phyloP scores from a whole-genome alignment of 2,888 invertebrate genomes.

The Stomorhina lunata region DNA sequence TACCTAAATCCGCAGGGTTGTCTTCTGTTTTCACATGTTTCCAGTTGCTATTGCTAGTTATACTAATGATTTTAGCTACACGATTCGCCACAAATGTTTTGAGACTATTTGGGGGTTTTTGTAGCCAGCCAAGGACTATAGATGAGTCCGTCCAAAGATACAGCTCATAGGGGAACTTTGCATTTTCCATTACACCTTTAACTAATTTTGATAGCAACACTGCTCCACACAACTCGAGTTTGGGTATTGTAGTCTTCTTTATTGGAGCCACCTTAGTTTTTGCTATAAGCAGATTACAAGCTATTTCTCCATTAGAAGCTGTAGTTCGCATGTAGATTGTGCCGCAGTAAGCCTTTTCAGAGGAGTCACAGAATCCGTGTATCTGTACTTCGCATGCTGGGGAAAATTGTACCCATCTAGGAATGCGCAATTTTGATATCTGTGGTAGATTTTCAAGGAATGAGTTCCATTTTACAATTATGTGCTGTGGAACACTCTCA shows the following conservation, averaged over 20 bases:
- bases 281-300: background rate
- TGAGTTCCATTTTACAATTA: background rate
- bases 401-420: slow-evolving; percentile 4
- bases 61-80: background rate
- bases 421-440: background rate
- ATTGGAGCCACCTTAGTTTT: too few relatives aligned
- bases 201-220: background rate
- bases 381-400: background rate
- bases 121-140: too few relatives aligned
- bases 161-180: background rate
- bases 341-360: slow-evolving; percentile 18
- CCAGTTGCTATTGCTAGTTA: too few relatives aligned
- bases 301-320: background rate
- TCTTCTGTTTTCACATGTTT: background rate
- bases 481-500: background rate
- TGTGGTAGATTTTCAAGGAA: background rate
- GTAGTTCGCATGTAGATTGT: slow-evolving; percentile 1
- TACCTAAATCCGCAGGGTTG: slow-evolving; percentile 25
- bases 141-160: too few relatives aligned
- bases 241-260: too few relatives aligned
- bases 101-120: background rate
- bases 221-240: too few relatives aligned
- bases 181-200: background rate
- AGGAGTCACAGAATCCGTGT: slow-evolving; percentile 25
- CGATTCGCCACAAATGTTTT: slow-evolving; percentile 25